A percentile compares a stretch with the other conserved stretches of the same genome.
These are phyloP conservation scores for Puntigrus tetrazona DNA, from an alignment of 2,113 vertebrate genomes.

Conservation along the genomic window DNA sequence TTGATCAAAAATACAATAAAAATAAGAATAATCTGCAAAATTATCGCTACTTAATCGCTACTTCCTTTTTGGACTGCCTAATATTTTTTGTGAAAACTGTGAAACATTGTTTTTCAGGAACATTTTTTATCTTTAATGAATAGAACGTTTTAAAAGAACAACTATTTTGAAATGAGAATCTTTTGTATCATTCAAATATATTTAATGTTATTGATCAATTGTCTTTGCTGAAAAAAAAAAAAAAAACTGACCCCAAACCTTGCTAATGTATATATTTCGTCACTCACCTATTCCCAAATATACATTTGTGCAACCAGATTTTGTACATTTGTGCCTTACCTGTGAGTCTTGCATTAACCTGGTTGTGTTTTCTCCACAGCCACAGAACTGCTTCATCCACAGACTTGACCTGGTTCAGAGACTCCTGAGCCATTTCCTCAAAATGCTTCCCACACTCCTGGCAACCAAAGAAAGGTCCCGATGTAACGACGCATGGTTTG, in stretches of 20 bases:
- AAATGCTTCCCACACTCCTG: conserved; percentile 86
- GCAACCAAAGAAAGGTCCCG: conserved; percentile 88
- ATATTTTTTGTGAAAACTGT: neutral
- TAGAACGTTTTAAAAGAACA: neutral
- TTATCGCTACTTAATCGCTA: neutral
- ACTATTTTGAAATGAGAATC: neutral
- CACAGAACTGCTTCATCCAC: conserved; percentile 82
- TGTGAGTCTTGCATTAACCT: conserved; percentile 84
- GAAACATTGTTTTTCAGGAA: too few relatives aligned
- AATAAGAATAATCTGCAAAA: neutral
- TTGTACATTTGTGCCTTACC: conserved; percentile 71
- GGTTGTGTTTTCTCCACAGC: conserved; percentile 95
- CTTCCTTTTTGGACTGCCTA: too few relatives aligned
- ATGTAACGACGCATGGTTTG: conserved; percentile 84
- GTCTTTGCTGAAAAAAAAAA: neutral
- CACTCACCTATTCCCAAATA: neutral
- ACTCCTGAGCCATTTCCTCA: conserved; percentile 80
- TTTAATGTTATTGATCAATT: neutral
- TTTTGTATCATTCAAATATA: neutral
- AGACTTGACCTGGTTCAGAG: conserved; percentile 73
- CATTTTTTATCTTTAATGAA: neutral
- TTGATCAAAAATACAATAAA: neutral
- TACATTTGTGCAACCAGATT: neutral
- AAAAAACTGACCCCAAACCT: neutral
- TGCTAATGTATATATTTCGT: neutral